Conservation (phyloP, 2,797 vertebrate genomes). For the Protosalanx chinensis region DNA sequence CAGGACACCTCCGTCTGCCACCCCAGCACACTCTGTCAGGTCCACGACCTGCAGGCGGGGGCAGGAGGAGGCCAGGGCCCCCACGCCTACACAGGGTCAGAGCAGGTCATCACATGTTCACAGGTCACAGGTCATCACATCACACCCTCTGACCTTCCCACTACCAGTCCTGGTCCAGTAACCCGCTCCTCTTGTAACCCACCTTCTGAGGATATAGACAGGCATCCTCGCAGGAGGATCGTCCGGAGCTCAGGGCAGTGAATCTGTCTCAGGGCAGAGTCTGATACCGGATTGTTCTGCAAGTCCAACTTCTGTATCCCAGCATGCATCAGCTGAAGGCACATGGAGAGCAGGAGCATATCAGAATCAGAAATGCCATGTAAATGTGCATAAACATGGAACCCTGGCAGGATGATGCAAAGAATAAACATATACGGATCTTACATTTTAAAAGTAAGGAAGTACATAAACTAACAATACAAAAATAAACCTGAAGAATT, state of each 20-base stretch:
- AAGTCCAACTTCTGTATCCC: slow-evolving; percentile 75
- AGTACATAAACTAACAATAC: no score
- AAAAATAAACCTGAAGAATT: no score
- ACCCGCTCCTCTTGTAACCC: slow-evolving; percentile 25
- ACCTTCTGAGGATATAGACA: slow-evolving; percentile 80
- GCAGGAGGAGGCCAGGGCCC: slow-evolving; percentile 76
- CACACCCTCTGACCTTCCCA: neutral
- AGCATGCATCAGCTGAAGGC: slow-evolving; percentile 75
- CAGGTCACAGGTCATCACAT: no score
- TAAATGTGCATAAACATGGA: neutral
- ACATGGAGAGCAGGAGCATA: neutral
- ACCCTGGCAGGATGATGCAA: no score
- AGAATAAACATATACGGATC: neutral
- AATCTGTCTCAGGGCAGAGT: slow-evolving; percentile 73
- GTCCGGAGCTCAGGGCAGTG: slow-evolving; percentile 76
- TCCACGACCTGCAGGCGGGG: slow-evolving; percentile 69
- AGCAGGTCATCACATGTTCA: neutral
- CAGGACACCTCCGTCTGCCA: slow-evolving; percentile 77
- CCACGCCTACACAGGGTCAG: slow-evolving; percentile 66
- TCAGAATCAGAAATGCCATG: no score
- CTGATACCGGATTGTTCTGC: slow-evolving; percentile 78
- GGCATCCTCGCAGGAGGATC: slow-evolving; percentile 74
- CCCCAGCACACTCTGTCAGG: slow-evolving; percentile 71
- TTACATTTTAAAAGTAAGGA: neutral
- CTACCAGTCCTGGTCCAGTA: no score